Base-by-base conservation (phyloP, 2,888 invertebrate genomes). In the Lepidonotus clava region DNA sequence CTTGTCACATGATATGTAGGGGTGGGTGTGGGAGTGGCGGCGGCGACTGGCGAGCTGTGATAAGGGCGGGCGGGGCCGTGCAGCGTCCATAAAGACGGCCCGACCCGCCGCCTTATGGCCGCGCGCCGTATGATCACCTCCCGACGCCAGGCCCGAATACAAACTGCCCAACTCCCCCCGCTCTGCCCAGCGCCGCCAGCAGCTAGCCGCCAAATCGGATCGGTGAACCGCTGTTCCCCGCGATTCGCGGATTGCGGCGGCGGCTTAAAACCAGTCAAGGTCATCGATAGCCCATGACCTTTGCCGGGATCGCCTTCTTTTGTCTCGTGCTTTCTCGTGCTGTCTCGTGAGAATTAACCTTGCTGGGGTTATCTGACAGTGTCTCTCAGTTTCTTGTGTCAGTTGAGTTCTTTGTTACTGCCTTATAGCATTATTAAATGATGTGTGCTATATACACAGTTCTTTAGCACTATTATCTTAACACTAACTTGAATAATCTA, bases 1-100 rank as follows among this genome's bases (percentile, higher is more conserved):
- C 80, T 80, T 51, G 80, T 51, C 80, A 80, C 80, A 80, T 80
- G 80, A 80, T 80, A 80, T 80, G 80, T 41, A 41, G 46, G 51
- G 80, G 80, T 41, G 28, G 32, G 80, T 11, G n/a, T 41, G 80
- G 80, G 80, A 46, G 41, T 41, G 80, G n/a, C n/a, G 80, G 18
- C 28, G 46, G 28, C 28, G 46, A 80, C 80, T 80, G 80, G 41
- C 28, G 18, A 24, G 46, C 80, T 14, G 80, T 46, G 80, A 80
- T 80, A 80, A 80, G 80, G 46, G 24, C 80, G 46, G 21, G 1
- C 41, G 41, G 80, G 76, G 51, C 34, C 11, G 46, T 28, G 21
- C 6, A 11, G 24, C 51, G 11, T 46, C 80, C 80, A 80, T 80
- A 80, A 80, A 80, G 80, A 41, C 6, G 46, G 46, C n/a, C 32